These are phyloP conservation scores for Vanacampus margaritifer DNA, from an alignment of 2,113 vertebrate genomes.

Conservation along the genomic window DNA sequence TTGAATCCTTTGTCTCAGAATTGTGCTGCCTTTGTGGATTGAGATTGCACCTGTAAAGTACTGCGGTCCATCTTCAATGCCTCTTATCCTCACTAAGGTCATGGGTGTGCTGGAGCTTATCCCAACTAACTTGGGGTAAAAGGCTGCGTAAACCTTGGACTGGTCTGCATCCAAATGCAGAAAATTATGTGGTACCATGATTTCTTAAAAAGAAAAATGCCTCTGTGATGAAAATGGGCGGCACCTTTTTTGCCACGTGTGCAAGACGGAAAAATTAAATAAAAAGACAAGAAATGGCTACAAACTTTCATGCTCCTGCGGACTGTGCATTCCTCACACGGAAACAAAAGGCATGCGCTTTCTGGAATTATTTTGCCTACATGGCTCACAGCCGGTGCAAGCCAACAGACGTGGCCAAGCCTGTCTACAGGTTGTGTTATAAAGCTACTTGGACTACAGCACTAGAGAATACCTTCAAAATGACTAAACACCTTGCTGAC, in stretches of 20 bases:
- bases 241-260: not conserved
- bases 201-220: no score
- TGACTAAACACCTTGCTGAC: no score
- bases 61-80: not conserved
- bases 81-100: not conserved
- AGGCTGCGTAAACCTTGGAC: not conserved
- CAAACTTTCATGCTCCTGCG: not conserved
- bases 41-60: not conserved
- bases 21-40: not conserved
- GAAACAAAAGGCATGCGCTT: not conserved
- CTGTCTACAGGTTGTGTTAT: no score
- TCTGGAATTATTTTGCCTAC: not conserved
- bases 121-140: not conserved
- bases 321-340: not conserved
- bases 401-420: no score
- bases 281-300: not conserved
- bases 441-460: no score
- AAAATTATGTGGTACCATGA: not conserved
- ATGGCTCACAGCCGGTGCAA: not conserved
- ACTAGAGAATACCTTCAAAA: no score
- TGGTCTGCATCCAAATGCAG: not conserved
- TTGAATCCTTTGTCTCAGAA: not conserved
- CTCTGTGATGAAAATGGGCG: not conserved
- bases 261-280: not conserved
- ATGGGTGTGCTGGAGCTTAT: not conserved